Conservation (phyloP, 2,797 vertebrate genomes). For the Caiman crocodilus region DNA sequence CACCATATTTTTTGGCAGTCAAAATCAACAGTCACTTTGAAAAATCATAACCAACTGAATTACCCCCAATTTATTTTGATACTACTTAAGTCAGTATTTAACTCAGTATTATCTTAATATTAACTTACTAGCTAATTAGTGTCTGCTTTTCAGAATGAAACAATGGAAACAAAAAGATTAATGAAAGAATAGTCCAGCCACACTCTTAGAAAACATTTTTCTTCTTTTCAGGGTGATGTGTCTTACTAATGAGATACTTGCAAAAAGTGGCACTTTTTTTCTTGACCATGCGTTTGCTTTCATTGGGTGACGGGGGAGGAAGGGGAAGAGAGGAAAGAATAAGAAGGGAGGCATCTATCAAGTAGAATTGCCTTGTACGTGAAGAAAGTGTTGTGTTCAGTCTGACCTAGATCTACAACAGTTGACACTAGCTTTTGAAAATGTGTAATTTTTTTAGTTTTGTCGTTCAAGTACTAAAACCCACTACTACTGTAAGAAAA, state of each 20-base stretch:
- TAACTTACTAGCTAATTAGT: neutral
- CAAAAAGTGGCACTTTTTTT: neutral
- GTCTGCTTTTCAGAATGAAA: neutral
- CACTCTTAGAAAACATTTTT: neutral
- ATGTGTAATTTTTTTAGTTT: slow-evolving; percentile 46
- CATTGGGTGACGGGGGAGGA: neutral
- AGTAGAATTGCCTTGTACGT: slow-evolving; percentile 47
- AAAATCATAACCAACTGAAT: neutral
- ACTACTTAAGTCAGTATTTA: neutral
- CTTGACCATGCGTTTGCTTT: neutral
- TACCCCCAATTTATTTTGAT: neutral
- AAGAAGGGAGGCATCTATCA: slow-evolving; percentile 9
- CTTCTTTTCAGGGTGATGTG: neutral
- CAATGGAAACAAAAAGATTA: neutral
- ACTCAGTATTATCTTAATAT: neutral
- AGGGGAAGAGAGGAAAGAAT: neutral
- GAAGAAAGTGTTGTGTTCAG: slow-evolving; percentile 55
- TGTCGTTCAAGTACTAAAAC: slow-evolving; percentile 30
- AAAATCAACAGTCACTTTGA: neutral
- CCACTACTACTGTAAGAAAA: slow-evolving; percentile 23
- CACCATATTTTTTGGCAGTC: no score
- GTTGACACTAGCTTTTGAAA: slow-evolving; percentile 65
- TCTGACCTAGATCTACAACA: slow-evolving; percentile 59
- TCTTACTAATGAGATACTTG: neutral
- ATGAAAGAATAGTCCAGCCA: neutral